Conservation (phyloP, 2,888 invertebrate species). For the Thelaira solivaga region DNA sequence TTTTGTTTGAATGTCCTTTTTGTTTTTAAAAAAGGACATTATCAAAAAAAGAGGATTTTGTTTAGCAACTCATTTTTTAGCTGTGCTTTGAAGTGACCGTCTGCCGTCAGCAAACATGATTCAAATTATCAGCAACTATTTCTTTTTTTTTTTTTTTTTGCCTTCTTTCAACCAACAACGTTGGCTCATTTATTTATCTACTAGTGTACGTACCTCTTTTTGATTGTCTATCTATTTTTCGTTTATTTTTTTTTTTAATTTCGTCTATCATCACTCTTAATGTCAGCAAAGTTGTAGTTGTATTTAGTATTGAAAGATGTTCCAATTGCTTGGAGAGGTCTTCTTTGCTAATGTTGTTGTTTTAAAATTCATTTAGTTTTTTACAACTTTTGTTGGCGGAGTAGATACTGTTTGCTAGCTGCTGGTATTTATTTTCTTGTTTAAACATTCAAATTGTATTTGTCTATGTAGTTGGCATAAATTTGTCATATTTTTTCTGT, state of each 20-base stretch:
- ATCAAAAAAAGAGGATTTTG: background rate
- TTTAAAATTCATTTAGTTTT: conserved; percentile 1
- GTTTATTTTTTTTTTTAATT: background rate
- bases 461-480: conserved; percentile 39
- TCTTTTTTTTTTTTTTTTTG: background rate
- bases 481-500: conserved; percentile 6
- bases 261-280: conserved; percentile 12
- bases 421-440: conserved; percentile 26
- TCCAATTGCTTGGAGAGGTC: conserved; percentile 14
- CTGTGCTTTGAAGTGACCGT: conserved; percentile 43
- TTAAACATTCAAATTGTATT: conserved; percentile 43
- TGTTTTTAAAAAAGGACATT: conserved; percentile 5
- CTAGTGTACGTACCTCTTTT: conserved; percentile 3
- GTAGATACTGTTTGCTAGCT: background rate
- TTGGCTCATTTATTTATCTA: conserved; percentile 34
- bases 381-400: background rate
- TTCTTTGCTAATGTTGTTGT: conserved; percentile 16
- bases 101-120: conserved; percentile 28
- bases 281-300: conserved; percentile 1
- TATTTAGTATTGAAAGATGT: conserved; percentile 41
- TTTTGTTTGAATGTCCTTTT: conserved; percentile 31
- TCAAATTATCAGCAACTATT: conserved; percentile 32
- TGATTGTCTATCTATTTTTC: background rate
- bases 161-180: conserved; percentile 9
- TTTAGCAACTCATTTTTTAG: conserved; percentile 2